These are phyloP conservation scores for Synergus laeviventris DNA, from an alignment of 2,888 invertebrate genomes.

Conservation along the genomic window DNA sequence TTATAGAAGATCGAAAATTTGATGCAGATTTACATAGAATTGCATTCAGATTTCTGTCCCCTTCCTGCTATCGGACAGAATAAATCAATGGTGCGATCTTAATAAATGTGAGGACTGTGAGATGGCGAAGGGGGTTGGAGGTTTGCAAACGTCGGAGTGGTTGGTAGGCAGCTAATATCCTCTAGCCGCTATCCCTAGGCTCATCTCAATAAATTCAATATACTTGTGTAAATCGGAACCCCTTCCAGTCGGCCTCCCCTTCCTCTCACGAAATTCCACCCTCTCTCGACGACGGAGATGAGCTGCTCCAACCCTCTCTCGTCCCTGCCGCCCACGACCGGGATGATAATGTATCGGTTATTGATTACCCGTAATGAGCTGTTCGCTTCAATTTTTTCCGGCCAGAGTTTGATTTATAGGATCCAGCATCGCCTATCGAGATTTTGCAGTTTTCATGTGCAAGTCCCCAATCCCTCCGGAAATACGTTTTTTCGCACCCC, in stretches of 20 bases:
- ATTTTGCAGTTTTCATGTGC: slow-evolving; percentile 41
- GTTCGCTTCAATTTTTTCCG: slow-evolving; percentile 51
- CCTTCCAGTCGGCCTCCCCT: slow-evolving; percentile 53
- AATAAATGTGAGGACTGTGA: slow-evolving; percentile 69
- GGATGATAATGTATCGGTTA: slow-evolving; percentile 70
- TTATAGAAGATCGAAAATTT: slow-evolving; percentile 44
- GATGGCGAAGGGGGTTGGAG: slow-evolving; percentile 44
- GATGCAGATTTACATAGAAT: slow-evolving; percentile 57
- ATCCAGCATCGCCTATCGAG: slow-evolving; percentile 42
- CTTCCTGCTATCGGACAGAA: slow-evolving; percentile 62
- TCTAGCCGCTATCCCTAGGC: slow-evolving; percentile 75
- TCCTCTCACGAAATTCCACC: slow-evolving; percentile 51
- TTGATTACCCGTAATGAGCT: slow-evolving; percentile 72
- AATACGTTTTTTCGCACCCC: slow-evolving; percentile 31
- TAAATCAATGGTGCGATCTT: slow-evolving; percentile 73
- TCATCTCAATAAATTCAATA: slow-evolving; percentile 77
- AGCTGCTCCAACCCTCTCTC: slow-evolving; percentile 59
- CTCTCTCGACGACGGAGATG: slow-evolving; percentile 64
- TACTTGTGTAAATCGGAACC: slow-evolving; percentile 75
- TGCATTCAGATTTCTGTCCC: slow-evolving; percentile 62
- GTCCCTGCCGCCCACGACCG: slow-evolving; percentile 30
- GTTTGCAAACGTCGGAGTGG: slow-evolving; percentile 67
- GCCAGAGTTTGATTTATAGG: slow-evolving; percentile 37
- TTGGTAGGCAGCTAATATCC: slow-evolving; percentile 76
- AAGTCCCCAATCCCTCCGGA: slow-evolving; percentile 41